These are phyloP conservation scores for Therioaphis trifolii DNA, from an alignment of 2,888 invertebrate genomes.

Conservation along the genomic window DNA sequence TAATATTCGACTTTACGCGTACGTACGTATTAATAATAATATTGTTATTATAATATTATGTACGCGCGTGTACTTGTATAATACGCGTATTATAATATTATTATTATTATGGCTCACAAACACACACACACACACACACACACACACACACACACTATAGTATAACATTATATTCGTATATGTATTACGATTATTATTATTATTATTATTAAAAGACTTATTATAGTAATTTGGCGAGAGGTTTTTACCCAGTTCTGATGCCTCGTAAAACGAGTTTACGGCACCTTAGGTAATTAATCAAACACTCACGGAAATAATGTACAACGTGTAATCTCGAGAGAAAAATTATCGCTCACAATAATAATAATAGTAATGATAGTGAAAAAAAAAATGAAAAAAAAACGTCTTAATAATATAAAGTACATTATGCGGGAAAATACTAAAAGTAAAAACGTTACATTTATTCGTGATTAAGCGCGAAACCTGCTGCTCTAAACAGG, in stretches of 20 bases:
- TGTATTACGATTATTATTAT: constrained; percentile 12
- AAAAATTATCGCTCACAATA: not conserved
- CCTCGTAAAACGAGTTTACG: constrained; percentile 37
- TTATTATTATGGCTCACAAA: too few relatives aligned
- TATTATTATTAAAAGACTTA: not conserved
- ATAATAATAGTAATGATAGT: not conserved
- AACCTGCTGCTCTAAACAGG: too few relatives aligned
- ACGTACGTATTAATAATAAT: not conserved
- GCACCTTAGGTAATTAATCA: constrained; percentile 50
- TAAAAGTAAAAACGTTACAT: not conserved
- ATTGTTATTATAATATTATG: not conserved
- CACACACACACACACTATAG: not conserved
- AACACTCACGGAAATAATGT: not conserved
- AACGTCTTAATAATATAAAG: not conserved
- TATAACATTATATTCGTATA: too few relatives aligned
- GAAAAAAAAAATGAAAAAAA: constrained; percentile 5
- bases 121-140: not conserved
- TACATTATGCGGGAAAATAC: not conserved
- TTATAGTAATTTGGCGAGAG: constrained; percentile 40
- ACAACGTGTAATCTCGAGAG: constrained; percentile 30
- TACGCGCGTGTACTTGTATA: not conserved
- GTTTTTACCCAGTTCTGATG: constrained; percentile 21
- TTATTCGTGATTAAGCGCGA: too few relatives aligned
- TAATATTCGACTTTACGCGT: constrained; percentile 3
- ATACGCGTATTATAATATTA: not conserved